Evolutionary conservation across 2,797 vertebrate genomes (phyloP), one percentile per base, ranked within the genome.

Genomic region (Spea hammondii): DNA sequence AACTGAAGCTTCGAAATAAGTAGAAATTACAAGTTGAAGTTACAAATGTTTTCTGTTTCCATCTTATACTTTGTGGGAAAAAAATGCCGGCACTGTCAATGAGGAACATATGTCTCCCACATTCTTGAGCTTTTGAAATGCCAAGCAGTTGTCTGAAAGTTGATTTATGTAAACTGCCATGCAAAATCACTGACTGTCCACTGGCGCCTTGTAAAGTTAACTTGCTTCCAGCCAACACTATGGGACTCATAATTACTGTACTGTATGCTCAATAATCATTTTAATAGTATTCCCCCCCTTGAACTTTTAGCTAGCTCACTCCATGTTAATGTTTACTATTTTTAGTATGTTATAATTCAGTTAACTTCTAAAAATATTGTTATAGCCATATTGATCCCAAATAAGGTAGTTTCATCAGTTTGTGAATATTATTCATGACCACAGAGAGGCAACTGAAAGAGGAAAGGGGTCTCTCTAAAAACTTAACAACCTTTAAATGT

Each of bases 81-180:
- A 48, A 67, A 46, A 48, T 54, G 9, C 44, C 17, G 17, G 55
- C 44, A 14, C 11, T 62, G 44, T 59, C 46, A 68, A 47, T 69
- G 46, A 49, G 55, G 8, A 76, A 76, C 74, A 76, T 57, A 76
- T 76, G 66, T 60, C 17, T 45, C 44, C 54, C 51, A 50, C 46
- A 76, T 69, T 59, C 74, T 48, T 49, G 54, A 69, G 66, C 66
- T 32, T 14, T 8, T 44, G 47, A 70, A 44, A 45, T 69, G 65
- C 66, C 65, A 69, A 57, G 54, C 45, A 76, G 50, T 76, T 69
- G n/a, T 60, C 46, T 62, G 54, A 9, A 68, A 14, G 54, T 68
- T 69, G 54, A 60, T 4, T 76, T 76, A 59, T 76, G 59, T 49
- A 11, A 76, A 68, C 65, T 69, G 44, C 53, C 17, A 54, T 54